Conservation (phyloP, 2,888 invertebrate genomes). For the Ommatoiulus sabulosus region DNA sequence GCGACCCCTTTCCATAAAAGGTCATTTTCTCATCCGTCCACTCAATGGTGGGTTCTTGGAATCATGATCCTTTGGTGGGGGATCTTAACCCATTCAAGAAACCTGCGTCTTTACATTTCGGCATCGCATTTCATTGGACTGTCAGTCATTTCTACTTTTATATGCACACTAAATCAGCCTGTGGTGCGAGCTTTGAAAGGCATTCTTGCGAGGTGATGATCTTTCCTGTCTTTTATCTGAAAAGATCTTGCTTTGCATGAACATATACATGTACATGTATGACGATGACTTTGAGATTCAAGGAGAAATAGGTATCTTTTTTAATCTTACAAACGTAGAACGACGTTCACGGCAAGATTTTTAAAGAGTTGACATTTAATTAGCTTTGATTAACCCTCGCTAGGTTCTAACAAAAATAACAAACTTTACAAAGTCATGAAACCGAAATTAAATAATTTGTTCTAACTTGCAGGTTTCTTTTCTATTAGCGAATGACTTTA, state of each 20-base stretch:
- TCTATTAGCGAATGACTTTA: not conserved
- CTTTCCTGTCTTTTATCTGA: not conserved
- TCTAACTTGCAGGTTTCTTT: too few relatives aligned
- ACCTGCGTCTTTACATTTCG: not conserved
- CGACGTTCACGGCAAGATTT: not conserved
- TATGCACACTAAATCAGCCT: not conserved
- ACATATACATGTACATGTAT: not conserved
- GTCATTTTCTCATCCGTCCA: not conserved
- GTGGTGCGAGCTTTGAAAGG: not conserved
- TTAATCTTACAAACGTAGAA: not conserved
- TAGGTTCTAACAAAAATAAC: not conserved
- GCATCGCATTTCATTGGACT: not conserved
- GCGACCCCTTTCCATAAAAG: not conserved
- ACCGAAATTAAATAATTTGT: not conserved
- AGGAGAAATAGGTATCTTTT: not conserved
- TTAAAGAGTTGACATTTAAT: not conserved
- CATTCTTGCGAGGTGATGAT: slow-evolving; percentile 6
- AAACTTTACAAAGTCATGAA: not conserved
- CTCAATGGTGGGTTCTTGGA: not conserved
- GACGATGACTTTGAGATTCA: not conserved
- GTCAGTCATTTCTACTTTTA: not conserved
- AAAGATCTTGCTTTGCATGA: not conserved
- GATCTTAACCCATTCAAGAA: not conserved
- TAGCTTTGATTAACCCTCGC: not conserved
- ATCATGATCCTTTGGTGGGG: not conserved